Evolutionary conservation across 2,797 vertebrate species (phyloP).

Genomic region (Pitangus sulphuratus): DNA sequence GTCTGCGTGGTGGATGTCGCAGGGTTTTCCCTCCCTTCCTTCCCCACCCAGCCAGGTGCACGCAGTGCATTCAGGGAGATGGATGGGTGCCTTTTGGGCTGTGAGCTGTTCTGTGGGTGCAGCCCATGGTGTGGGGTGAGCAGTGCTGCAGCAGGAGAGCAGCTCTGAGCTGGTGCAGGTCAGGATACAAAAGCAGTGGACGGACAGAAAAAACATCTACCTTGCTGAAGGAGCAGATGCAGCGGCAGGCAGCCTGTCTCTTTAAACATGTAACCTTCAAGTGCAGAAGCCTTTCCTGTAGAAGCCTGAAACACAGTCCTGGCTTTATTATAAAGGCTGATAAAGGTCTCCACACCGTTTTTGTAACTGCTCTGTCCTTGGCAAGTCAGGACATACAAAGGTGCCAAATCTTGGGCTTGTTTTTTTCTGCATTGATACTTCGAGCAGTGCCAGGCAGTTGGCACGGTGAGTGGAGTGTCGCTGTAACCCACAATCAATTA

Average conservation of each 20-base stretch:
- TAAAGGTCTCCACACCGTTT: not conserved
- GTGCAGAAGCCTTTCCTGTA: not conserved
- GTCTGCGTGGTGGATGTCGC: not conserved
- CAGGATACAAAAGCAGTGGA: not conserved
- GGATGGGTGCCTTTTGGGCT: not conserved
- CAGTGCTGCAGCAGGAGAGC: not conserved
- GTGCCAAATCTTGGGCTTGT: not conserved
- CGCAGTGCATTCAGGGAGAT: accelerated
- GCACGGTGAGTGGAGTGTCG: not conserved
- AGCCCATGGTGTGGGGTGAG: not conserved
- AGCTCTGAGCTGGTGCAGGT: not conserved
- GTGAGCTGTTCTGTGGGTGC: not conserved
- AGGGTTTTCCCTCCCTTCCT: not conserved
- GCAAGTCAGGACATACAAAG: not conserved
- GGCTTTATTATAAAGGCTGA: not conserved
- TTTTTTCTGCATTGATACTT: not conserved
- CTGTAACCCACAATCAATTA: slow-evolving; percentile 39
- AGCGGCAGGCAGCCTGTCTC: not conserved
- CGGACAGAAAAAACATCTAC: not conserved
- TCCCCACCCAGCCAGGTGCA: no score
- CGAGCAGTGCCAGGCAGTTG: not conserved
- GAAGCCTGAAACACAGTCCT: not conserved
- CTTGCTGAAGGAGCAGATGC: not conserved
- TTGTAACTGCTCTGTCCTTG: slow-evolving; percentile 48
- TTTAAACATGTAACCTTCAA: not conserved